phyloP scores from a whole-genome alignment of 2,113 vertebrate genomes.

The Arenaria interpres region DNA sequence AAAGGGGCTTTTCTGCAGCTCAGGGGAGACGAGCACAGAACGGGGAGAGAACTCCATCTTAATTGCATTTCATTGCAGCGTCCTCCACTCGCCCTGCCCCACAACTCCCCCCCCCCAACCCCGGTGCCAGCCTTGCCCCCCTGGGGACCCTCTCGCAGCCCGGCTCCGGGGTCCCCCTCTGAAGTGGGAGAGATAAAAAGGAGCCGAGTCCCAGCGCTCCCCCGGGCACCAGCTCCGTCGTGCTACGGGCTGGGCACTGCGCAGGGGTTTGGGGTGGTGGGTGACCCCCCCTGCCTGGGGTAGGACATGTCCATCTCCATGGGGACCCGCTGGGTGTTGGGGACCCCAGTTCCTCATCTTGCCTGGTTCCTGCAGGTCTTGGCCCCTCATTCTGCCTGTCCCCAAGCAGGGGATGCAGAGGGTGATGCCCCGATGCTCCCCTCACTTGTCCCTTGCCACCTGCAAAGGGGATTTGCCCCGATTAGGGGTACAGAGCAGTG shows the following conservation, averaged over 20 bases:
- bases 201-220: neutral
- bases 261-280: neutral
- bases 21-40: neutral
- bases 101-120: no score
- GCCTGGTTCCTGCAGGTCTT: neutral
- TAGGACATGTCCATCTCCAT: rapidly evolving
- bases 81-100: neutral
- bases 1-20: neutral
- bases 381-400: neutral
- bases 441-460: rapidly evolving
- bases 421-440: no score
- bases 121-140: neutral
- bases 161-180: neutral
- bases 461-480: neutral
- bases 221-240: neutral
- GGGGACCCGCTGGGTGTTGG: neutral
- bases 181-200: neutral
- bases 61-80: neutral
- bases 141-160: neutral
- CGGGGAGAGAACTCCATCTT: neutral
- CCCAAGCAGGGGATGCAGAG: neutral
- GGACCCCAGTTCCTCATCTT: neutral
- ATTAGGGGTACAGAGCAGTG: neutral
- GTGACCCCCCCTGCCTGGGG: no score
- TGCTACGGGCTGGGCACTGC: rapidly evolving